Evolutionary conservation across 2,113 vertebrate species (phyloP), one percentile per base, ranked within the genome.

Genomic region (Cyanoliseus patagonus): DNA sequence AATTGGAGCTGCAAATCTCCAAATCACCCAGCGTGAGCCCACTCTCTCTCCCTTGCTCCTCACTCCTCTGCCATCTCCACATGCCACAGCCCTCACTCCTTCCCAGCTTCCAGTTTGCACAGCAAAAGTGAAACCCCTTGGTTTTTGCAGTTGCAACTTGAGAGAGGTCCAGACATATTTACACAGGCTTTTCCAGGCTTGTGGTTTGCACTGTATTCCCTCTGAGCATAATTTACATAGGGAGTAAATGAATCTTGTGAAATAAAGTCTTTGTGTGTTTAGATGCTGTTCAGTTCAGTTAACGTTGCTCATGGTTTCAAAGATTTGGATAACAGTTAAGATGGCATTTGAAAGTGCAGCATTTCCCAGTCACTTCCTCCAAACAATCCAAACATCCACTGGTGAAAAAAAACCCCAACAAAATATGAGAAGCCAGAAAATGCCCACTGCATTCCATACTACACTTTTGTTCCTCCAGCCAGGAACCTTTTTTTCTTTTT

Each of bases 211-310:
- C 59, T 88, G 69, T 86, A 92, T 83, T 94, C 94, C 92, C 90
- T 87, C 70, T 61, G 95, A 97, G 77, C 46, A 77, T 92, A 96
- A 97, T 98, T 97, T 97, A 68, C 64, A 76, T 47, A 75, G 90
- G 86, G 78, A 97, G 94, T 96, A 98, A 97, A 97, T 76, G 13
- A 94, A 86, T 97, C 88, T 97, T 91, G 85, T 41, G 24, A 94
- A 96, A 83, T 78, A 94, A 94, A 94, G 63, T 79, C 92, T 72
- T 78, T 37, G 42, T 83, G 90, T 82, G 78, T 93, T 97, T 87
- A 92, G 67, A 28, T 74, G 64, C 70, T 79, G 62, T 90, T 92
- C 73, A 46, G 70, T 81, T 92, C 81, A 62, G 85, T 85, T 85
- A 83, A 59, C 77, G 68, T 51, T 42, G 90, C 31, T 66, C 25